Evolutionary conservation across 2,113 vertebrate genomes (phyloP), one percentile per base, ranked within the genome.

Genomic region (Oncorhynchus mykiss): DNA sequence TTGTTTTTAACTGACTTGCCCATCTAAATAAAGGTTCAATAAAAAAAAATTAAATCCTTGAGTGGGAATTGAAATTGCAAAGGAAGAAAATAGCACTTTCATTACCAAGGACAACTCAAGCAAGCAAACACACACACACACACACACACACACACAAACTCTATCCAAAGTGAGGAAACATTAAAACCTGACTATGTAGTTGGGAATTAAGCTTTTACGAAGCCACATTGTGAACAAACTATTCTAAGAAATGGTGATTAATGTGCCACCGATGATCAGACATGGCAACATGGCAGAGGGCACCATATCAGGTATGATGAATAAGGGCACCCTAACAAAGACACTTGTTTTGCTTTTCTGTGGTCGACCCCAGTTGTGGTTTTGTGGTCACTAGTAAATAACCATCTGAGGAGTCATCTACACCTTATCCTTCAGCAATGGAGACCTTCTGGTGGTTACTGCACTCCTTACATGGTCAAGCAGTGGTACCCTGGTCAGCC

Each of bases 401-500:
- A 3, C 72, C 76, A 69, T 39, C 62, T 25, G 24, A 68, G 73
- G 78, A 84, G 78, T 82, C 80, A 86, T 2, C 25, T 70, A 65
- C 62, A 39, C 59, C 83, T 86, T 49, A 39, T 12, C 39, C n/a
- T 65, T 70, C n/a, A n/a, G 6, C 67, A 67, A 74, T 14, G 48
- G 34, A 62, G 18, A 22, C 20, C 31, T 18, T 27, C 22, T 12
- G 1, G 0, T 54, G 9, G 67, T n/a, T 4, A 31, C 67, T n/a
- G 3, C 6, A 2, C 71, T 77, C 85, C 82, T 82, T 81, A 83
- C 72, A 88, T 76, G 83, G 84, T 16, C 45, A 70, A 34, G 68
- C 1, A 16, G 14, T 74, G 18, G 22, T 65, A n/a, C 54, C 49
- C 77, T 78, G 54, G 54, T 14, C 54, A 18, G 3, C 18, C 65